Evolutionary conservation across 2,888 invertebrate species (phyloP).

Genomic region (Stenoptilia bipunctidactyla): DNA sequence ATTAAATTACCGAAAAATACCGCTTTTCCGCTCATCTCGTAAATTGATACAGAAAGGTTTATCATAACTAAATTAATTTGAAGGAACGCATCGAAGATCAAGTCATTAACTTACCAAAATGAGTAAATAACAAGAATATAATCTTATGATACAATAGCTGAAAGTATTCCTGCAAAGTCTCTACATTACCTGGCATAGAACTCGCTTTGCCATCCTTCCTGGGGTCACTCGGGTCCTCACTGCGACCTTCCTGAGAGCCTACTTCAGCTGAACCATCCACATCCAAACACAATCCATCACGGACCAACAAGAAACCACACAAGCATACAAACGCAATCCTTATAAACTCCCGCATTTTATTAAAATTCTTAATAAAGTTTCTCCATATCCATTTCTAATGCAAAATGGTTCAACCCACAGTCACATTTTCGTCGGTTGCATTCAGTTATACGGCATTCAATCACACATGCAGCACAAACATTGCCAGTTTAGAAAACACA

Average conservation of each 20-base stretch:
- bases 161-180: no score
- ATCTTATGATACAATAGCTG: no score
- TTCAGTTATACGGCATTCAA: conserved; percentile 24
- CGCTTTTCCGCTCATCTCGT: no score
- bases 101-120: no score
- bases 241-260: conserved; percentile 18
- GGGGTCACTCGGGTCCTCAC: conserved; percentile 29
- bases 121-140: no score
- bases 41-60: no score
- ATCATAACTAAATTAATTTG: no score
- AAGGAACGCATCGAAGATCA: no score
- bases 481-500: conserved; percentile 3
- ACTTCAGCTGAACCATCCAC: conserved; percentile 27
- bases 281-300: conserved; percentile 40
- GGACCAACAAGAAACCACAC: conserved; percentile 43
- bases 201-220: conserved; percentile 40
- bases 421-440: conserved; percentile 62
- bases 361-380: conserved; percentile 24
- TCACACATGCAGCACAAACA: conserved; percentile 23
- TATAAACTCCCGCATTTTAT: conserved; percentile 55
- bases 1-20: no score
- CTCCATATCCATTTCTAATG: conserved; percentile 52
- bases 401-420: conserved; percentile 31
- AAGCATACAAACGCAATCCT: conserved; percentile 52
- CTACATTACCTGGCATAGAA: conserved; percentile 37